A percentile compares a stretch with the other conserved stretches of the same genome.
Conservation (phyloP, 2,888 invertebrate species). For the Acrocera orbiculus region DNA sequence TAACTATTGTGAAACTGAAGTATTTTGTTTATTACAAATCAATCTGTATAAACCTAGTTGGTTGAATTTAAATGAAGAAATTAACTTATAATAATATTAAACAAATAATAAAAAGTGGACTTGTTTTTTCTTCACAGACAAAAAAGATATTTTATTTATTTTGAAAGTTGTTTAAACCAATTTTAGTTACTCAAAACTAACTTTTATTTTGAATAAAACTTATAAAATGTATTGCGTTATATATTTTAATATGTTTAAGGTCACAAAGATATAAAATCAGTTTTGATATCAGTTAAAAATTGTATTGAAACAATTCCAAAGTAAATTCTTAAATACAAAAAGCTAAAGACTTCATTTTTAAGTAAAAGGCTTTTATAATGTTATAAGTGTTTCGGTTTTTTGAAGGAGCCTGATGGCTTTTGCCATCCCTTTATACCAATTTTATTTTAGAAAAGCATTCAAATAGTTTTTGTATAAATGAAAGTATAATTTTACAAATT, state of each 20-base stretch:
- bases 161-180: slow-evolving; percentile 3
- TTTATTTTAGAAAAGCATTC: no score
- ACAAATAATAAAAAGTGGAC: slow-evolving; percentile 1
- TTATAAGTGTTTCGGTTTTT: no score
- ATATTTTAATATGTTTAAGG: slow-evolving; percentile 1
- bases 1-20: slow-evolving; percentile 2
- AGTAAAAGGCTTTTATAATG: no score
- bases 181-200: slow-evolving; percentile 1
- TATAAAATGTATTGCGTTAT: neutral
- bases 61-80: slow-evolving; percentile 1
- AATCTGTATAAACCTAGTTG: slow-evolving; percentile 1
- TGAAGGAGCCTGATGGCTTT: no score
- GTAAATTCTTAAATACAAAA: slow-evolving; percentile 8
- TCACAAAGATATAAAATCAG: slow-evolving; percentile 1
- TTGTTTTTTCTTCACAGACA: slow-evolving; percentile 4
- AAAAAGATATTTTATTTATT: slow-evolving; percentile 8
- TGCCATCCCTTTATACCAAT: no score
- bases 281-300: slow-evolving; percentile 3
- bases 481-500: no score
- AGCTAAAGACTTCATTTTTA: no score
- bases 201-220: slow-evolving; percentile 1
- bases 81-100: slow-evolving; percentile 2
- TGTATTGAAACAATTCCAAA: slow-evolving; percentile 6
- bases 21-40: slow-evolving; percentile 4
- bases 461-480: no score